phyloP scores from a whole-genome alignment of 1,140 invertebrate genomes.

The Drosophila subobscura region DNA sequence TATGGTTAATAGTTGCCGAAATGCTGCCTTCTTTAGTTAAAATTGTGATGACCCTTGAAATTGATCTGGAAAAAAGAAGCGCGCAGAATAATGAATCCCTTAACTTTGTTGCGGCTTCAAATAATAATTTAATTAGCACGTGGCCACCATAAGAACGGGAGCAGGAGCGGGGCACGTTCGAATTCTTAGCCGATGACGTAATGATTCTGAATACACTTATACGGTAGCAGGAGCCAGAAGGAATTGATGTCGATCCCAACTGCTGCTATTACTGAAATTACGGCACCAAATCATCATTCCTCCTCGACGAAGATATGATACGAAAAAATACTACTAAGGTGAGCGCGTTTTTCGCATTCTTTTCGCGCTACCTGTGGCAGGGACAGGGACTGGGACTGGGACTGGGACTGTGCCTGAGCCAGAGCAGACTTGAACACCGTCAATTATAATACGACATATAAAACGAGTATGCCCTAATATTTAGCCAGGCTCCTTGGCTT shows the following conservation, averaged over 20 bases:
- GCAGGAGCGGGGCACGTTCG: slow-evolving; percentile 37
- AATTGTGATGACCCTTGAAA: too few relatives aligned
- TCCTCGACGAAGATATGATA: slow-evolving; percentile 68
- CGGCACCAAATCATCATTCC: slow-evolving; percentile 76
- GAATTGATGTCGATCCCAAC: slow-evolving; percentile 66
- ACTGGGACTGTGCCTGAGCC: slow-evolving; percentile 19
- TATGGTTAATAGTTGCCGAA: too few relatives aligned
- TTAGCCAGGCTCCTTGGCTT: slow-evolving; percentile 35
- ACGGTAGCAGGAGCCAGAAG: slow-evolving; percentile 67
- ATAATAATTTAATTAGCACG: slow-evolving; percentile 53
- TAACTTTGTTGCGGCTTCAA: slow-evolving; percentile 29
- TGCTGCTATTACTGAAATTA: slow-evolving; percentile 77
- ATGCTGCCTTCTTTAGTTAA: too few relatives aligned
- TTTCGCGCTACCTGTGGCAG: slow-evolving; percentile 14
- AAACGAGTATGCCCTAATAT: slow-evolving; percentile 54
- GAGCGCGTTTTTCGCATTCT: slow-evolving; percentile 43
- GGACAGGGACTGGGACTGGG: too few relatives aligned
- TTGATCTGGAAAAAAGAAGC: background rate
- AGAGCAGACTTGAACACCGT: slow-evolving; percentile 47
- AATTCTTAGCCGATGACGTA: slow-evolving; percentile 70
- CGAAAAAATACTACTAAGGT: slow-evolving; percentile 24
- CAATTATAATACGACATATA: slow-evolving; percentile 61
- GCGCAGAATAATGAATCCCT: background rate
- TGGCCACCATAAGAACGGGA: slow-evolving; percentile 37
- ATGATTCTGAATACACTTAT: slow-evolving; percentile 69